Base-by-base conservation (phyloP, 2,888 invertebrate genomes). In the Latrodectus hesperus region DNA sequence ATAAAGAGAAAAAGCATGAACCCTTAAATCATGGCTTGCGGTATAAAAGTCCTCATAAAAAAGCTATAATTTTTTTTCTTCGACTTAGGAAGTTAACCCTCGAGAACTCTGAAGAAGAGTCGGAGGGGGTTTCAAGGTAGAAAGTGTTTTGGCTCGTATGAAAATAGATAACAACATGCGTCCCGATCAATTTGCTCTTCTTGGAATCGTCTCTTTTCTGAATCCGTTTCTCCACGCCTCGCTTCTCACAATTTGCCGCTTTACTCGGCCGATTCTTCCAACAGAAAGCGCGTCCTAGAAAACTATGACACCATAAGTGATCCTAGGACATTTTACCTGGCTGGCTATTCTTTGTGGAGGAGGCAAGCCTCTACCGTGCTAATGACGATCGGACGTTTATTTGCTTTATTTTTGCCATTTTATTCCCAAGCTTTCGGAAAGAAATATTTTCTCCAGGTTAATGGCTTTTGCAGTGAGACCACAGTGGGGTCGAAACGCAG, bases 211-310 rank as follows among this genome's bases (percentile, higher is more conserved):
- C 68, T 67, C 60, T 64, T 85, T 75, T 60, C 53, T 38, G 67
- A 73, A 53, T 73, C 73, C 74, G 79, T 83, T 75, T 75, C n/a
- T 60, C 52, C 73, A 6, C 77, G 84, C 84, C 78, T 78, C 72
- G 78, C 65, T 77, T 81, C 81, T 22, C 72, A 49, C 72, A 77
- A 86, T 86, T 81, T 80, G 75, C 64, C 49, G 79, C 60, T 64
- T 68, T 79, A 85, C 85, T 80, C 80, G 75, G 80, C 80, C 85
- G 80, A 75, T 85, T 49, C 77, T 55, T 72, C 17, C 52, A 49
- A 14, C 26, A n/a, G 16, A 16, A 38, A 26, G 38, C 38, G n/a
- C 52, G 74, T 74, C 68, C 55, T 17, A 68, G n/a, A 68, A 74
- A 11, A 73, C 80, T 55, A 65, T 73, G 74, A 80, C 71, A 80